Evolutionary conservation across 2,797 vertebrate genomes (phyloP).

Genomic region (Lates japonicus): DNA sequence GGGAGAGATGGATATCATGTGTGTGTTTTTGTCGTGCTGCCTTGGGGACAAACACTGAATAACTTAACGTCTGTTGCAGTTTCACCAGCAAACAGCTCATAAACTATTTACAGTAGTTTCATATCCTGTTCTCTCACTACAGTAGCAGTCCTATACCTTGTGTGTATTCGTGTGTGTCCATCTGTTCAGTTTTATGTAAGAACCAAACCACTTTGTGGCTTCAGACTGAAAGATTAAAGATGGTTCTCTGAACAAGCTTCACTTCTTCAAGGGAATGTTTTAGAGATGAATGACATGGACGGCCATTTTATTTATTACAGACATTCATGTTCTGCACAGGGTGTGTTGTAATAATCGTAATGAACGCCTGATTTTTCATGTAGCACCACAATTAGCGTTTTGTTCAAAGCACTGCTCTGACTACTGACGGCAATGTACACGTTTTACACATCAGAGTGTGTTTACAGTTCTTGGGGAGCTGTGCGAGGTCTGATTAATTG

Average conservation of each 20-base stretch:
- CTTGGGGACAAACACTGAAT: neutral
- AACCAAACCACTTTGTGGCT: neutral
- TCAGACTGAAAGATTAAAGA: neutral
- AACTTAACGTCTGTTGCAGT: neutral
- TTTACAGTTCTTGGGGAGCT: no score
- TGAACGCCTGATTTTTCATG: no score
- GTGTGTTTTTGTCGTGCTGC: neutral
- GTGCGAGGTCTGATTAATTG: no score
- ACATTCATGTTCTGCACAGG: no score
- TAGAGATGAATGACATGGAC: no score
- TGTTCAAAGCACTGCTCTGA: no score
- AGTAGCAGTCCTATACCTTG: neutral
- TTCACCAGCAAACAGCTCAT: neutral
- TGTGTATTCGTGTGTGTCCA: neutral
- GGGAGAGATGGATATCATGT: neutral
- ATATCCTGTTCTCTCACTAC: neutral
- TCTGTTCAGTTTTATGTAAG: neutral
- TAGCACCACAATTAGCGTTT: no score
- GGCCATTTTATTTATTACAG: neutral
- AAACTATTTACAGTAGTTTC: constrained; percentile 17
- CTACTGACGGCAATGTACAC: no score
- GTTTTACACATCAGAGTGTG: no score
- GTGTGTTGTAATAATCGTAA: no score
- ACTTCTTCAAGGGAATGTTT: constrained; percentile 3
- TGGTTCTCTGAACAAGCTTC: neutral